Conservation (phyloP, 2,113 vertebrate species). For the Mohoua ochrocephala region DNA sequence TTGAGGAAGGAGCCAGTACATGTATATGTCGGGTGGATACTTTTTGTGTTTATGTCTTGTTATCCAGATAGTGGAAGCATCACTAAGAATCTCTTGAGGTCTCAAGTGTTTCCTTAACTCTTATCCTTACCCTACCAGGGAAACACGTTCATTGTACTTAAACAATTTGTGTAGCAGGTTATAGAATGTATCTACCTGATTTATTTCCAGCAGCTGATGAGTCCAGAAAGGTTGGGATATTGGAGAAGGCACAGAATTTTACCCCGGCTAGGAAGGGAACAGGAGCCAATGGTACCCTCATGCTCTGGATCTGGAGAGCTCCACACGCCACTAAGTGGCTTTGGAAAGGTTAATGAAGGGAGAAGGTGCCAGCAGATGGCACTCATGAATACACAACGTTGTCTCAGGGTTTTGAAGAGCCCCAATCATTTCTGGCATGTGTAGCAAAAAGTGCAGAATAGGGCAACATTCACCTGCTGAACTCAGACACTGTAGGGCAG, state of each 20-base stretch:
- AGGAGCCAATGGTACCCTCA: background rate
- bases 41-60: background rate
- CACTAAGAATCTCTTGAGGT: background rate
- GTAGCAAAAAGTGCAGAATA: background rate
- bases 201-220: background rate
- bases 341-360: background rate
- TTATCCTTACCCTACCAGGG: background rate
- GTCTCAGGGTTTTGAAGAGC: background rate
- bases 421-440: background rate
- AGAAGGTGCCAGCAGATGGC: constrained; percentile 31
- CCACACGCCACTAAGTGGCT: background rate
- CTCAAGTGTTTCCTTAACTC: background rate
- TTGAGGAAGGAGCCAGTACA: background rate
- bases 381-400: background rate
- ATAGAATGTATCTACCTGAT: background rate
- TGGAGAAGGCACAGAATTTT: background rate
- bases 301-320: background rate
- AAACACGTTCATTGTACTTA: background rate
- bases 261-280: background rate
- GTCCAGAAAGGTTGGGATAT: background rate
- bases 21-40: background rate
- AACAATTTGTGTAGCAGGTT: background rate
- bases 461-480: background rate
- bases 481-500: background rate
- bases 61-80: background rate